Base-by-base conservation (phyloP, 2,797 vertebrate species). In the Iguana delicatissima region DNA sequence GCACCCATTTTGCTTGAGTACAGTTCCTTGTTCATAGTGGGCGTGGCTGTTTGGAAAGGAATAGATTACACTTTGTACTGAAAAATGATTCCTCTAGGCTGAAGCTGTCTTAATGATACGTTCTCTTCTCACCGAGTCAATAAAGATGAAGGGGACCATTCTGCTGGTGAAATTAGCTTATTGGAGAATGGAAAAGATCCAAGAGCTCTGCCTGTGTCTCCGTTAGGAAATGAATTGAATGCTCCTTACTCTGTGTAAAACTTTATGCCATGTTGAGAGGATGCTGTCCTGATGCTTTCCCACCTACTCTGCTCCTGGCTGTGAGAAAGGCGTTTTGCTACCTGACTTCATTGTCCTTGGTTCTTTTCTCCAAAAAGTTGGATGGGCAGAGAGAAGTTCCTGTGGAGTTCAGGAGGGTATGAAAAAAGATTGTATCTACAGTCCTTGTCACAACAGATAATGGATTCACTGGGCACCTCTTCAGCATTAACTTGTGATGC, bases 91-190 rank as follows among this genome's bases (percentile, higher is more conserved):
- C 85, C 84, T 89, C 90, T 77, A 91, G 90, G 59, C 94, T 89
- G 89, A 85, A 93, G 91, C 94, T 93, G 85, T 92, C 95, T 95
- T 94, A 88, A 93, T 94, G 94, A 94, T 93, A 83, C 4, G 22
- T 94, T 95, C 84, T 80, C 93, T 94, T 94, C 88, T 92, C 1
- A 0, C 5, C 10, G 50, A 93, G 91, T 96, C 96, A 92, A 94
- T 96, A 95, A 95, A 95, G 95, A 94, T 95, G 93, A 96, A 96
- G 95, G 91, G 91, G 92, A 95, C 91, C 69, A 0, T 96, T 96
- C 94, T 95, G 94, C 94, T 89, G 91, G 92, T 89, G 90, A 94
- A 95, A 96, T 95, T 96, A 95, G 95, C 91, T 96, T 96, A 96
- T 96, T 93, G 95, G 94, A 91, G 91, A 87, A 55, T 74, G 72